phyloP scores from a whole-genome alignment of 2,888 invertebrate genomes.

The Ptychoptera albimana region DNA sequence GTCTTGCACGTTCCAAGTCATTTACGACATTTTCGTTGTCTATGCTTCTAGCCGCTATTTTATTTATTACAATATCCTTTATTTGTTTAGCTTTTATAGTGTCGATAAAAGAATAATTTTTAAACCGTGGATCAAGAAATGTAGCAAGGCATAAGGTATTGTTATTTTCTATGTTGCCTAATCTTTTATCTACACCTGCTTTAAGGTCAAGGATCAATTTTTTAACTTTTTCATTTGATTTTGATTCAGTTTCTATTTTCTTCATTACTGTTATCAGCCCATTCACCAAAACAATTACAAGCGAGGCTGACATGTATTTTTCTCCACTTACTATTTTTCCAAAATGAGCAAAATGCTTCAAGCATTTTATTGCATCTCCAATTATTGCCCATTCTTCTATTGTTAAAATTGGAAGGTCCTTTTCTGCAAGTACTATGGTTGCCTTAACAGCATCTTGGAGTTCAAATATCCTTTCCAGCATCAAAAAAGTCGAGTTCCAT shows the following conservation, averaged over 20 bases:
- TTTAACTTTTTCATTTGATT: not conserved
- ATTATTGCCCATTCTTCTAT: constrained; percentile 13
- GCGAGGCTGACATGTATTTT: constrained; percentile 12
- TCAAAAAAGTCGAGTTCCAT: constrained; percentile 3
- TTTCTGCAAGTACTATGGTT: not conserved
- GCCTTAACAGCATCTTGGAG: not conserved
- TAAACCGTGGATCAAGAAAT: not conserved
- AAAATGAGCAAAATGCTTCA: constrained; percentile 12
- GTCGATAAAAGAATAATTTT: not conserved
- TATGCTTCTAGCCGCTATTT: constrained; percentile 11
- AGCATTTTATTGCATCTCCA: constrained; percentile 9
- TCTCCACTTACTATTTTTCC: constrained; percentile 13
- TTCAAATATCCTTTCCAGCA: constrained; percentile 2
- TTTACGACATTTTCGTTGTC: constrained; percentile 8
- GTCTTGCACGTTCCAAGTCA: not conserved
- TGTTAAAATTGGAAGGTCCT: not conserved
- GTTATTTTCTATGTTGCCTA: not conserved
- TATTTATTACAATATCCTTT: not conserved
- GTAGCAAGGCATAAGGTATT: not conserved
- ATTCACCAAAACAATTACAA: constrained; percentile 12
- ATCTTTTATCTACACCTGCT: not conserved
- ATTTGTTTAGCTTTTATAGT: not conserved
- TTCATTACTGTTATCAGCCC: constrained; percentile 7
- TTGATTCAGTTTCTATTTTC: not conserved
- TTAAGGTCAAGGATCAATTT: not conserved